Percentiles rank a stretch among this genome's conserved stretches.
Conservation (phyloP, 2,797 vertebrate species). For the Catamblyrhynchus diadema region DNA sequence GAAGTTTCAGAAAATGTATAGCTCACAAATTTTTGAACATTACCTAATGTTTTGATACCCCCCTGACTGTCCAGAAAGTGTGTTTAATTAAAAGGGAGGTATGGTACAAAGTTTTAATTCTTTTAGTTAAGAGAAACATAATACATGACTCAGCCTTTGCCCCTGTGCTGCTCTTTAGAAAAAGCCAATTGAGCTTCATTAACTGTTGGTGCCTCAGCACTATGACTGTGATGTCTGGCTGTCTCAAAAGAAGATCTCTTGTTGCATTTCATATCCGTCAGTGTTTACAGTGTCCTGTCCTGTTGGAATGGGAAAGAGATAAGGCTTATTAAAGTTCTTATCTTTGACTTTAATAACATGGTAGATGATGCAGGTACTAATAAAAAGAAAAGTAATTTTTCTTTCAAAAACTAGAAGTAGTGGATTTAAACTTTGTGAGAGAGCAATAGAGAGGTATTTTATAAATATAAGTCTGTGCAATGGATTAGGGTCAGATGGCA, state of each 20-base stretch:
- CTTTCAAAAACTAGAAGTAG: constrained; percentile 57
- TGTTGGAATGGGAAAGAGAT: constrained; percentile 71
- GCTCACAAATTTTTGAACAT: not conserved
- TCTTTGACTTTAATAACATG: constrained; percentile 80
- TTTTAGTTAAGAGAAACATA: not conserved
- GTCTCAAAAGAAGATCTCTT: constrained; percentile 70
- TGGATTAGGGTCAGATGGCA: not conserved
- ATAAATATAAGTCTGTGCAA: not conserved
- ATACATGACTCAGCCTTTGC: constrained; percentile 16
- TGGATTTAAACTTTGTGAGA: constrained; percentile 37
- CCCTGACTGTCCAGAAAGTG: not conserved
- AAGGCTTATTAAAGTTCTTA: constrained; percentile 94
- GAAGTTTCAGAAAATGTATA: not conserved
- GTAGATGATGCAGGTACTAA: constrained; percentile 57
- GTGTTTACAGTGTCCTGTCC: constrained; percentile 65
- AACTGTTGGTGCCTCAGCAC: constrained; percentile 29
- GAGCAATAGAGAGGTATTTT: not conserved
- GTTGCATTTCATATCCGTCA: constrained; percentile 76
- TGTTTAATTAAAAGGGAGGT: constrained; percentile 28
- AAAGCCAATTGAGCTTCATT: constrained; percentile 40
- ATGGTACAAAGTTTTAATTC: not conserved
- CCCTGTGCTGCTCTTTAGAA: not conserved
- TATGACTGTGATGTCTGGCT: constrained; percentile 15
- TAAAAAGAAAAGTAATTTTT: constrained; percentile 69
- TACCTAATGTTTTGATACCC: not conserved